These are phyloP conservation scores for Tinamus guttatus DNA, from an alignment of 2,113 vertebrate genomes.

Conservation along the genomic window DNA sequence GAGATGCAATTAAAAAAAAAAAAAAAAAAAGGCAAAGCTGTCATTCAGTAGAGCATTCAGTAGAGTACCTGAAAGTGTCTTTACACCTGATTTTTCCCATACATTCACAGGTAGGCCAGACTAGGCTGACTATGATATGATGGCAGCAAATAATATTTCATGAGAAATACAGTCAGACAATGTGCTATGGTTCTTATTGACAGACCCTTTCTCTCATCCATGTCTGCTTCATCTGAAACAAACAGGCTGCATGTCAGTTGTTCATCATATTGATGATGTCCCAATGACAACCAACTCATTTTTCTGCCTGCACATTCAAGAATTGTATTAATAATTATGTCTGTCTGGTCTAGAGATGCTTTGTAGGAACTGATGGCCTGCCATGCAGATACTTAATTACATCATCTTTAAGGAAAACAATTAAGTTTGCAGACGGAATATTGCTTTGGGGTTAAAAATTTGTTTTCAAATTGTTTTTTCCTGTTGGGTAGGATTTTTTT, in stretches of 20 bases:
- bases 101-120: background rate
- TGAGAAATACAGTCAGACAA: constrained; percentile 26
- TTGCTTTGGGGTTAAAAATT: constrained; percentile 56
- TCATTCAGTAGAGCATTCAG: too few relatives aligned
- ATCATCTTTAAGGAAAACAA: constrained; percentile 65
- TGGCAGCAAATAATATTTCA: constrained; percentile 51
- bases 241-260: constrained; percentile 34
- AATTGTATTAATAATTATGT: constrained; percentile 62
- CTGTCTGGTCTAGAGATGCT: constrained; percentile 46
- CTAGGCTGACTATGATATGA: background rate
- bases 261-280: constrained; percentile 58
- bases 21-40: background rate
- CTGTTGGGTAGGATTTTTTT: constrained; percentile 16
- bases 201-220: constrained; percentile 4
- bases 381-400: constrained; percentile 65
- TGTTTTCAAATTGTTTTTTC: constrained; percentile 48
- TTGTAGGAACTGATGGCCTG: constrained; percentile 47
- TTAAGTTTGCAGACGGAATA: constrained; percentile 61
- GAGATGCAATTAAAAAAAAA: background rate
- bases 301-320: constrained; percentile 52
- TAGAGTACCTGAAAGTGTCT: constrained; percentile 3
- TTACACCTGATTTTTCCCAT: constrained; percentile 25
- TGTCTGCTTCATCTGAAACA: constrained; percentile 30
- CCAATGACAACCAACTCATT: constrained; percentile 71
- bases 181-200: constrained; percentile 34